phyloP scores from a whole-genome alignment of 2,797 vertebrate genomes.

The Pogoniulus pusillus region DNA sequence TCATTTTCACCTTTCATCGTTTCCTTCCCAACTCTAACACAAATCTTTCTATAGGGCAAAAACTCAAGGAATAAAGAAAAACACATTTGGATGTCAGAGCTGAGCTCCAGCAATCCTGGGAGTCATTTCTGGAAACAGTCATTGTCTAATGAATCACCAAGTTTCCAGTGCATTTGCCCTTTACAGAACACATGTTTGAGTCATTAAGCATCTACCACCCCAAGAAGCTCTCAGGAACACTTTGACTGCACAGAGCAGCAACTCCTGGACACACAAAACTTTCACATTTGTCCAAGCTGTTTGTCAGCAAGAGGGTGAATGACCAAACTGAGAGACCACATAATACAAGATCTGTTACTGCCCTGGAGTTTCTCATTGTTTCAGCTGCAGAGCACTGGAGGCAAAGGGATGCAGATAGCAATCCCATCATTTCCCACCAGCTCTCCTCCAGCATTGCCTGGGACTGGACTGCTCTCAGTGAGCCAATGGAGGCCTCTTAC shows the following conservation, averaged over 20 bases:
- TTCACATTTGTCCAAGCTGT: background rate
- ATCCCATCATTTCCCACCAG: background rate
- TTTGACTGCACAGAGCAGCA: background rate
- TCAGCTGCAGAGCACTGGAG: background rate
- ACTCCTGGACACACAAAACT: background rate
- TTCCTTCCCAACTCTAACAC: background rate
- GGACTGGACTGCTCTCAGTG: background rate
- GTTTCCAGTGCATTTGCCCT: slow-evolving; percentile 43
- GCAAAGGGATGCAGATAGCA: background rate
- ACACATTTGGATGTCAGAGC: background rate
- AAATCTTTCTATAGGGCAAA: background rate
- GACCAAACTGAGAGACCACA: background rate
- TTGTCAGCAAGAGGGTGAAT: background rate
- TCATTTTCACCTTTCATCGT: slow-evolving; percentile 2
- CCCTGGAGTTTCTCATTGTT: background rate
- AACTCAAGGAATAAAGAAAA: slow-evolving; percentile 39
- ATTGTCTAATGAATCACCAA: slow-evolving; percentile 54
- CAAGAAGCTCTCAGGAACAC: background rate
- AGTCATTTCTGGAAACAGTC: slow-evolving; percentile 33
- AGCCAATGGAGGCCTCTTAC: background rate
- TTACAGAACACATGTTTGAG: slow-evolving; percentile 20
- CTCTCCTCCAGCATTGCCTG: background rate
- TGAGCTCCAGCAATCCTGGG: slow-evolving; percentile 29
- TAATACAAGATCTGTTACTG: background rate
- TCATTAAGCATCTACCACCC: background rate